Conservation (phyloP, 1,140 invertebrate species). For the Paraescarpia echinospica region DNA sequence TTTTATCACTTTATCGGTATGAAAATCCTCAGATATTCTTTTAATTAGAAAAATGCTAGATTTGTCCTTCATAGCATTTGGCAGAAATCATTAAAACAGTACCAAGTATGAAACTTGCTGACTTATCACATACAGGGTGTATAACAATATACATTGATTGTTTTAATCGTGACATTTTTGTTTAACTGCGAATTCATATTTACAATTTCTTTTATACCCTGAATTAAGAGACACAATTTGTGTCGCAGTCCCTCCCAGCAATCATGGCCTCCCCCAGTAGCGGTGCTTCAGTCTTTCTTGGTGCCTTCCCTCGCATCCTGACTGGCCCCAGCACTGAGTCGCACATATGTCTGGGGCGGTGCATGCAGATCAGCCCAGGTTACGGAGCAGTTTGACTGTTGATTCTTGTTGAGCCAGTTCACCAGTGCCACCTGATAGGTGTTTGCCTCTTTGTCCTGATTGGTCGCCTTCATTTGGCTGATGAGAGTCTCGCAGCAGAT, state of each 20-base stretch:
- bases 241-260: not conserved
- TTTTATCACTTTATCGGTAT: not conserved
- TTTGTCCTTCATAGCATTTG: too few species aligned
- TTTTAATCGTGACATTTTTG: too few species aligned
- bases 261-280: not conserved
- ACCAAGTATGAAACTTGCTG: too few species aligned
- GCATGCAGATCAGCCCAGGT: slow-evolving; percentile 41
- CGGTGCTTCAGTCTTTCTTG: not conserved
- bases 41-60: not conserved
- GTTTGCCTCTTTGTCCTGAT: slow-evolving; percentile 43
- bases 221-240: not conserved
- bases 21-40: not conserved
- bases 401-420: slow-evolving; percentile 70
- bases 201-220: too few species aligned
- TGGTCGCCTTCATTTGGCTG: slow-evolving; percentile 37
- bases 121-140: too few species aligned
- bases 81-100: too few species aligned
- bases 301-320: not conserved
- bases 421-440: slow-evolving; percentile 67
- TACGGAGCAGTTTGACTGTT: slow-evolving; percentile 82
- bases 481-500: slow-evolving; percentile 45
- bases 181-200: too few species aligned
- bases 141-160: too few species aligned
- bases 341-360: slow-evolving; percentile 32
- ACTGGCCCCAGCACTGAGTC: not conserved